Percentiles rank a stretch among this genome's conserved stretches.
phyloP scores from a whole-genome alignment of 2,797 vertebrate genomes.

The Enteromius afrohamiltoni region DNA sequence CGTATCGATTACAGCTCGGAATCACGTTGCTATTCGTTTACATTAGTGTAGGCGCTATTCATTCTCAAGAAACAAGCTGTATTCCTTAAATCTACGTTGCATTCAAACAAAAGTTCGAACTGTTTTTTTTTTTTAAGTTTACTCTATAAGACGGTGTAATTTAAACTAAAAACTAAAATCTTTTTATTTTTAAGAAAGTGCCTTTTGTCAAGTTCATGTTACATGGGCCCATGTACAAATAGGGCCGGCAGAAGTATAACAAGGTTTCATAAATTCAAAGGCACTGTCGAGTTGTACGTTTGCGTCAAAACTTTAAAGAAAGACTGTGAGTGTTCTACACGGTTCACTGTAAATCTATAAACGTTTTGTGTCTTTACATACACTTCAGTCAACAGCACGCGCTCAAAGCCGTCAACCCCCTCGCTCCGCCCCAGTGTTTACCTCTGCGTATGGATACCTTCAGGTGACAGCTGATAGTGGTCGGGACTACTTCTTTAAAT shows the following conservation, averaged over 20 bases:
- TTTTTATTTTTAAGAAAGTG: background rate
- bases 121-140: fast-evolving
- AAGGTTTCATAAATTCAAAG: background rate
- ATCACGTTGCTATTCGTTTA: background rate
- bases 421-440: constrained; percentile 79
- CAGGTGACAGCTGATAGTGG: constrained; percentile 87
- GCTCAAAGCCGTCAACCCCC: background rate
- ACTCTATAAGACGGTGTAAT: too few relatives aligned
- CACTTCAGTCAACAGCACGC: background rate
- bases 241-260: background rate
- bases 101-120: background rate
- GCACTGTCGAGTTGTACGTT: background rate
- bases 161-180: background rate
- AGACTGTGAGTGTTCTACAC: background rate
- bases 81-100: background rate
- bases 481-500: constrained; percentile 93
- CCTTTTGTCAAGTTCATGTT: background rate
- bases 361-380: background rate
- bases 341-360: background rate
- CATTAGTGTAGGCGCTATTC: background rate
- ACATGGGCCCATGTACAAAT: background rate
- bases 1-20: background rate
- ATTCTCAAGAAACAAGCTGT: background rate
- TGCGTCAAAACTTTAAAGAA: background rate
- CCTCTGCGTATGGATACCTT: constrained; percentile 87